Evolutionary conservation across 2,113 vertebrate species (phyloP).

Genomic region (Perognathus longimembris): DNA sequence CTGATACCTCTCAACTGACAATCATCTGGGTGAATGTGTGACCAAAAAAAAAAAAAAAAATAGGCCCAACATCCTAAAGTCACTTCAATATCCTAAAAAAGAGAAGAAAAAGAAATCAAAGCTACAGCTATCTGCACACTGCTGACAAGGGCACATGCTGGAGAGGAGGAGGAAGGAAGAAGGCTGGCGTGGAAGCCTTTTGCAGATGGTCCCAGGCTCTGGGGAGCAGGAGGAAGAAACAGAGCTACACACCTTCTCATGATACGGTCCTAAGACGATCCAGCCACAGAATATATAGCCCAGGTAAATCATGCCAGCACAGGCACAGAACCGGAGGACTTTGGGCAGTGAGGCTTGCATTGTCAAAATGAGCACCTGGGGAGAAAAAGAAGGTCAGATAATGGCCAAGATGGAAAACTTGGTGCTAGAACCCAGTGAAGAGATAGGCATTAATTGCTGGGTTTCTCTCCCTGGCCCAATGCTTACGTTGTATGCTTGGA

Average conservation of each 20-base stretch:
- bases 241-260: constrained; percentile 92
- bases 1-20: not conserved
- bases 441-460: not conserved
- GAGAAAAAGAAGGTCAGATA: not conserved
- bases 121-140: not conserved
- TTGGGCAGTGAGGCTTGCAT: constrained; percentile 96
- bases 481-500: constrained; percentile 98
- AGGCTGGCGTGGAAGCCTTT: not conserved
- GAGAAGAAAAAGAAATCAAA: not conserved
- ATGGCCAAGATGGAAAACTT: not conserved
- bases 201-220: accelerated
- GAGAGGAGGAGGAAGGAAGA: too few species aligned
- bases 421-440: not conserved
- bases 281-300: constrained; percentile 98
- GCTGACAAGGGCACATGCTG: accelerated
- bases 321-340: constrained; percentile 97
- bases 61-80: not conserved
- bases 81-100: not conserved
- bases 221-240: accelerated
- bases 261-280: constrained; percentile 97
- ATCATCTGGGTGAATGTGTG: not conserved
- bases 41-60: not conserved
- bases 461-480: not conserved
- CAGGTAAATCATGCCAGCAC: constrained; percentile 98
- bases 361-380: constrained; percentile 96